These are phyloP conservation scores for Puntigrus tetrazona DNA, from an alignment of 2,113 vertebrate species.

Conservation along the genomic window DNA sequence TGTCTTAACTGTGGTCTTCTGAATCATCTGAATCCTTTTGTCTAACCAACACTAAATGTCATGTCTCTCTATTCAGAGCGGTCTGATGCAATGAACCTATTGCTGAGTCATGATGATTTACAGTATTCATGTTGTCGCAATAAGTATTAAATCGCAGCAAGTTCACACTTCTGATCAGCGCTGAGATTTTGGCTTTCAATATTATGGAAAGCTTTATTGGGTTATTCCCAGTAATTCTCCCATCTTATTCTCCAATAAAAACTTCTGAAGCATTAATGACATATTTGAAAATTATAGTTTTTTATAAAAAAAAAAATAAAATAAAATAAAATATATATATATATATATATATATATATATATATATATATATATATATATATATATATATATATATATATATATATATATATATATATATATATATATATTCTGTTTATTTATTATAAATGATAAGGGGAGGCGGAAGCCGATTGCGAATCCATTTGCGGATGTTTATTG, in stretches of 20 bases:
- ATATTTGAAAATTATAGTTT: neutral
- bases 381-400: no score
- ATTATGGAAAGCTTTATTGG: neutral
- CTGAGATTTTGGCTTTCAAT: neutral
- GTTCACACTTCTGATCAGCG: neutral
- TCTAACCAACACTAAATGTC: constrained; percentile 20
- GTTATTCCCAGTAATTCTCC: neutral
- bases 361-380: no score
- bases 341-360: no score
- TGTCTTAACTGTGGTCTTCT: constrained; percentile 7
- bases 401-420: no score
- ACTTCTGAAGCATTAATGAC: neutral
- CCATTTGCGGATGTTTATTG: no score
- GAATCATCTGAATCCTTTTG: neutral
- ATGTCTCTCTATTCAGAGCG: neutral
- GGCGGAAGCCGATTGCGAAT: no score
- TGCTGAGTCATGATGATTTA: neutral
- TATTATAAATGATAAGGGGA: no score
- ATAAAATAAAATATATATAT: no score
- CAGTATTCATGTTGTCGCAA: neutral
- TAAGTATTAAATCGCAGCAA: neutral
- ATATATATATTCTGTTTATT: no score
- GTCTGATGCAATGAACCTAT: neutral
- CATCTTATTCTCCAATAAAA: neutral
- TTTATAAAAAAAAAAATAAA: no score